Conservation (phyloP, 2,797 vertebrate genomes). For the Rhinichthys osculus region DNA sequence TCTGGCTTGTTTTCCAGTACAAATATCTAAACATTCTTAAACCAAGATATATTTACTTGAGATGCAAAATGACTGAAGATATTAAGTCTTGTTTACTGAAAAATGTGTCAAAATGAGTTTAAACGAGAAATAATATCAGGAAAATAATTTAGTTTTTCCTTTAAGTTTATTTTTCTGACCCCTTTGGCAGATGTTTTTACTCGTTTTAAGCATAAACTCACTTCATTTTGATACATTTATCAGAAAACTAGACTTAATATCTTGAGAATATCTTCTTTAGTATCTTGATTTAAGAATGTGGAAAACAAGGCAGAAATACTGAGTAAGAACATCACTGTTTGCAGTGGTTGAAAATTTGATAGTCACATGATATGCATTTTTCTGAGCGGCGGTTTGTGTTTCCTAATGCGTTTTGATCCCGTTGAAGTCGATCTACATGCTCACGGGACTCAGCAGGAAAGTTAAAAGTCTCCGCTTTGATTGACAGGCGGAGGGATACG, state of each 20-base stretch:
- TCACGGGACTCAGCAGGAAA: neutral
- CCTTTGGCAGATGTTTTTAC: no score
- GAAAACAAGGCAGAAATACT: neutral
- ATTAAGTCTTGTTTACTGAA: neutral
- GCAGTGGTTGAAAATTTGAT: no score
- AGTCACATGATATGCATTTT: neutral
- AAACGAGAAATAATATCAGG: neutral
- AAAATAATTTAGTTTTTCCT: neutral
- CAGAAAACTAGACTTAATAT: neutral
- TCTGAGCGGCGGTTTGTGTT: neutral
- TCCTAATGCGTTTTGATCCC: neutral
- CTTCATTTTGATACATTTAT: neutral
- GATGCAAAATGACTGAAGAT: neutral
- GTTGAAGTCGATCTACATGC: neutral
- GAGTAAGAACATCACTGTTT: neutral
- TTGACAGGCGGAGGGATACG: constrained; percentile 92
- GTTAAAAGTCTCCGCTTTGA: neutral
- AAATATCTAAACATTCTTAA: neutral
- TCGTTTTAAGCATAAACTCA: neutral
- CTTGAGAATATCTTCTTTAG: no score
- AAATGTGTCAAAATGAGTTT: neutral
- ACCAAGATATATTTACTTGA: neutral
- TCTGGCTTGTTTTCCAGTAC: neutral
- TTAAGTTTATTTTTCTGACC: neutral
- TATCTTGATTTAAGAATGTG: neutral